These are phyloP conservation scores for Silurus lanzhouensis DNA, from an alignment of 2,797 vertebrate species.

Conservation along the genomic window DNA sequence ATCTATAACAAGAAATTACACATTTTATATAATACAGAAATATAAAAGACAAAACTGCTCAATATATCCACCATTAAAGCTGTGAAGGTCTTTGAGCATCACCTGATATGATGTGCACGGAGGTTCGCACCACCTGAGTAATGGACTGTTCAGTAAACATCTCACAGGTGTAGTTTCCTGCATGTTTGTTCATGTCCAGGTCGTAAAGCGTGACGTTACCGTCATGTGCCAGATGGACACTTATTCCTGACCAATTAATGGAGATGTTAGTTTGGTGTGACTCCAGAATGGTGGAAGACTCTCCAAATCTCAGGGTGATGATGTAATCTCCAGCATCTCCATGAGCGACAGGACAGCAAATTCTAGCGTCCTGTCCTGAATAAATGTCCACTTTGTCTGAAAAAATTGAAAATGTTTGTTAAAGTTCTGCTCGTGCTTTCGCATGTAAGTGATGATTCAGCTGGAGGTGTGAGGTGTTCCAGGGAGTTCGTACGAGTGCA, in stretches of 20 bases:
- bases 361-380: not conserved
- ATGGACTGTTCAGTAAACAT: not conserved
- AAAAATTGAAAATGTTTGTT: not conserved
- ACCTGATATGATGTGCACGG: conserved; percentile 1
- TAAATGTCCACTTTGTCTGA: not conserved
- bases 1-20: not conserved
- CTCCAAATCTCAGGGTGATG: not conserved
- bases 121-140: not conserved
- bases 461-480: no score
- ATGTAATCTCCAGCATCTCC: not conserved
- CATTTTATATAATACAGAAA: not conserved
- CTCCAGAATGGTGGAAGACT: conserved; percentile 1
- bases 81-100: not conserved
- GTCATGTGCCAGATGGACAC: not conserved
- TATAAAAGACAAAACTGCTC: not conserved
- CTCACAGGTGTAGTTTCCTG: conserved; percentile 1
- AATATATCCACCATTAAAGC: not conserved
- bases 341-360: not conserved
- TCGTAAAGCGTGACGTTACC: not conserved
- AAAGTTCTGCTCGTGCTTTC: not conserved
- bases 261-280: not conserved
- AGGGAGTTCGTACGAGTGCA: no score
- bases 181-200: not conserved
- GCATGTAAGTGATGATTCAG: no score
- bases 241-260: not conserved